Conservation (phyloP, 2,888 invertebrate genomes). For the Agapetus fuscipes region DNA sequence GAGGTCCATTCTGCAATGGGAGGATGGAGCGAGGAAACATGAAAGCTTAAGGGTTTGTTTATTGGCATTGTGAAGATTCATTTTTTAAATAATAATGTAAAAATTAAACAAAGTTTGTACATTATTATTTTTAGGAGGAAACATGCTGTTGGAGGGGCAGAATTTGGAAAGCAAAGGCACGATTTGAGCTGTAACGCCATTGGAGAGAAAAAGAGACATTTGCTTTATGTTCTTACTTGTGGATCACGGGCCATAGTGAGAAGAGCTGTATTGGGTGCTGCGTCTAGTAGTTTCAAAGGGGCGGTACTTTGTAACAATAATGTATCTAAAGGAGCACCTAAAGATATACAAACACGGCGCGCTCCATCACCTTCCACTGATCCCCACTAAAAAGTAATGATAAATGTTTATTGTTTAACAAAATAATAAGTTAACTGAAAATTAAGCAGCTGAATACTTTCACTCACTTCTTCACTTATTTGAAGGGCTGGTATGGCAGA, state of each 20-base stretch:
- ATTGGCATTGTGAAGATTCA: no score
- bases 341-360: conserved; percentile 15
- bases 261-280: conserved; percentile 73
- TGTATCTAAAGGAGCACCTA: conserved; percentile 72
- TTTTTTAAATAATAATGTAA: no score
- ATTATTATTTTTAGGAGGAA: no score
- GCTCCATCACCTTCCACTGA: conserved; percentile 41
- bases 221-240: no score
- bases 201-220: no score
- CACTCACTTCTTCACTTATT: conserved; percentile 70
- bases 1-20: no score
- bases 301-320: conserved; percentile 72
- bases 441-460: conserved; percentile 33
- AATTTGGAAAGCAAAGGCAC: no score
- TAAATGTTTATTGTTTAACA: background rate
- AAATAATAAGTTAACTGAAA: conserved; percentile 1
- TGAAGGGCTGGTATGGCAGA: conserved; percentile 71
- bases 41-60: no score
- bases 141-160: no score
- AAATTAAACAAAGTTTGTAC: no score
- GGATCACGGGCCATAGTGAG: conserved; percentile 45
- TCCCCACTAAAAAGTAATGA: conserved; percentile 22
- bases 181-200: no score
- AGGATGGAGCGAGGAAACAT: no score
- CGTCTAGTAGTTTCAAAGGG: conserved; percentile 64